Conservation (phyloP, 37 sponge, comb jelly and placozoan species). For the Chondrilla cf. caribensis region DNA sequence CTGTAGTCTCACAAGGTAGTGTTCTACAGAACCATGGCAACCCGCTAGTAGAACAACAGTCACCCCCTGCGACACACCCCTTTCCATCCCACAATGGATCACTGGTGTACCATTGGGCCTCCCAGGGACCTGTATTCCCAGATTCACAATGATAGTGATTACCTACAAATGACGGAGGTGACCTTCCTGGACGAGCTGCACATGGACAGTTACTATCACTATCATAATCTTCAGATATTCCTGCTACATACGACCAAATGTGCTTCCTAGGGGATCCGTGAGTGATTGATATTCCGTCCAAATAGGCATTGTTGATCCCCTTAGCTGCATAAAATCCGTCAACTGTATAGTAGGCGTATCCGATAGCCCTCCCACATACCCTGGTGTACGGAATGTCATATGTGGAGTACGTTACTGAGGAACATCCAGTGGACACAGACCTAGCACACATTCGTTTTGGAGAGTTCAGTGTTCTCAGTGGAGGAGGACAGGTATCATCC, state of each 20-base stretch:
- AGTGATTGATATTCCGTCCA: too few relatives aligned
- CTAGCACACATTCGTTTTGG: neutral
- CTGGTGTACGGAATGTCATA: neutral
- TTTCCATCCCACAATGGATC: neutral
- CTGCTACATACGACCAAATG: neutral
- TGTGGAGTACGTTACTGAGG: slow-evolving; percentile 8
- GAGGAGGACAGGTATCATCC: neutral
- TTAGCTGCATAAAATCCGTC: neutral
- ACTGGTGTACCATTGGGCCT: neutral
- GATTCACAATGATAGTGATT: neutral
- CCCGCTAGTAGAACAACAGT: slow-evolving; percentile 2
- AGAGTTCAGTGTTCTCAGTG: neutral
- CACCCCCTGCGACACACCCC: neutral
- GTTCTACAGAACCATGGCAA: too few relatives aligned
- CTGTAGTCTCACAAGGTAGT: too few relatives aligned
- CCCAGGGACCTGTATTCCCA: neutral
- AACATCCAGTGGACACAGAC: slow-evolving; percentile 14
- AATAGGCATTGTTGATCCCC: too few relatives aligned
- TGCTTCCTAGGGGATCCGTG: too few relatives aligned
- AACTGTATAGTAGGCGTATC: neutral
- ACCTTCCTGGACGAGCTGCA: neutral
- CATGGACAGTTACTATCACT: neutral
- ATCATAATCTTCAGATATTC: neutral
- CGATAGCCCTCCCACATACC: slow-evolving; percentile 6
- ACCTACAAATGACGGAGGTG: neutral